Percentiles rank a stretch among this genome's conserved stretches.
phyloP scores from a whole-genome alignment of 2,113 vertebrate genomes.

The Myodes glareolus region DNA sequence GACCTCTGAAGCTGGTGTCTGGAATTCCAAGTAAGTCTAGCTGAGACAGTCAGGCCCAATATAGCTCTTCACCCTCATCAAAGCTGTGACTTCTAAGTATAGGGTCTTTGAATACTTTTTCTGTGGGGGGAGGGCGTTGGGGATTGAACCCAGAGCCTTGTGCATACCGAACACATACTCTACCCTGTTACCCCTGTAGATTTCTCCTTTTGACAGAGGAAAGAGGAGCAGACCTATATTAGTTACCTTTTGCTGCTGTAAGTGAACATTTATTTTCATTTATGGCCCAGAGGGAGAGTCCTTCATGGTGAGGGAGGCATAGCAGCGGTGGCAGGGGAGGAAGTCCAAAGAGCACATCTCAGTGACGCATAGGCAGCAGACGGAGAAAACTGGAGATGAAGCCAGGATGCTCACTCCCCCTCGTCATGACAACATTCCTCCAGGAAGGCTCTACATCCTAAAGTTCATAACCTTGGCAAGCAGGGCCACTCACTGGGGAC shows the following conservation, averaged over 20 bases:
- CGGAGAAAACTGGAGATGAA: background rate
- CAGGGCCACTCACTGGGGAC: background rate
- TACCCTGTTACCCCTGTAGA: background rate
- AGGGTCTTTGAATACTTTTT: background rate
- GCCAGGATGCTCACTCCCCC: background rate
- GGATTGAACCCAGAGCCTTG: background rate
- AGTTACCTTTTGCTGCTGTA: background rate
- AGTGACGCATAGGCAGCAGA: background rate
- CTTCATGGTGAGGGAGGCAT: background rate
- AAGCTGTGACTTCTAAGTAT: background rate
- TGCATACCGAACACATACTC: background rate
- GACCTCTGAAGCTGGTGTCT: conserved; percentile 96
- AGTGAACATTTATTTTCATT: background rate
- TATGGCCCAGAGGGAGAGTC: background rate
- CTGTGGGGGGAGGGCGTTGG: background rate
- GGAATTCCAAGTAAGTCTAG: conserved; percentile 95
- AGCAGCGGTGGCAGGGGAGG: background rate
- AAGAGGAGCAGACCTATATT: background rate
- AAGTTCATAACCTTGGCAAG: background rate
- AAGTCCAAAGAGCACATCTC: background rate
- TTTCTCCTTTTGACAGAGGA: background rate
- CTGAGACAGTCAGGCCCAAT: background rate
- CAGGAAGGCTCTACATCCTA: background rate
- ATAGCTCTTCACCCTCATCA: fast-evolving
- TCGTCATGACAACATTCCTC: background rate